A percentile compares a stretch with the other conserved stretches of the same genome.
phyloP scores from a whole-genome alignment of 2,113 vertebrate species.

The Stomatorhinus ivindoensis region DNA sequence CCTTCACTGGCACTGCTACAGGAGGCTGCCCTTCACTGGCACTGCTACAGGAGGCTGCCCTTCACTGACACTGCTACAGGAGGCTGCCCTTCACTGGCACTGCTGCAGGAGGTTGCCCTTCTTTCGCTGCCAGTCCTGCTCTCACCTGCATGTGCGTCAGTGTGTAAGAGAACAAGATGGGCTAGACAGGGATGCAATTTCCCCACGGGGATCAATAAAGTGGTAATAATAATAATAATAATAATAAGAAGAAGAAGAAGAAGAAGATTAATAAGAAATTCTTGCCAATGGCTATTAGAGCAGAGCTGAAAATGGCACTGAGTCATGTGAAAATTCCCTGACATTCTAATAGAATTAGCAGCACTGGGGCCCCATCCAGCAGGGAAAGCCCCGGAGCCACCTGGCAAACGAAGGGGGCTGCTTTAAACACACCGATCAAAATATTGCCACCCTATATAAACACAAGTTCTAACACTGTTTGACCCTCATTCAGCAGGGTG shows the following conservation, averaged over 20 bases:
- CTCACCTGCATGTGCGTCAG: no score
- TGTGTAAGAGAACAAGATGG: no score
- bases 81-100: no score
- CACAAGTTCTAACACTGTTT: conserved; percentile 58
- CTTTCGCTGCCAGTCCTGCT: not conserved
- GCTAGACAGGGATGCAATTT: no score
- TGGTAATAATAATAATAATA: no score
- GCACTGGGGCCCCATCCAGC: conserved; percentile 18
- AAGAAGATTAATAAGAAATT: conserved; percentile 47
- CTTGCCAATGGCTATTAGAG: conserved; percentile 42
- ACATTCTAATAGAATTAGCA: not conserved
- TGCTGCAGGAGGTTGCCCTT: not conserved
- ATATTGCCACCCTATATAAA: conserved; percentile 61
- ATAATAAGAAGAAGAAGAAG: no score
- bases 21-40: no score
- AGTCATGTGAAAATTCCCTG: not conserved
- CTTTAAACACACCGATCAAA: conserved; percentile 63
- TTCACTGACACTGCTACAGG: no score
- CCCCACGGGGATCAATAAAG: no score
- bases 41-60: no score
- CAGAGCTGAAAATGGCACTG: not conserved
- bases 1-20: no score
- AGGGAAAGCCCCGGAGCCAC: conserved; percentile 53
- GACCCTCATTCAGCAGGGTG: conserved; percentile 59
- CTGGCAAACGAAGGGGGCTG: conserved; percentile 63